phyloP scores from a whole-genome alignment of 2,888 invertebrate genomes.

The Leptinotarsa peninsularis region DNA sequence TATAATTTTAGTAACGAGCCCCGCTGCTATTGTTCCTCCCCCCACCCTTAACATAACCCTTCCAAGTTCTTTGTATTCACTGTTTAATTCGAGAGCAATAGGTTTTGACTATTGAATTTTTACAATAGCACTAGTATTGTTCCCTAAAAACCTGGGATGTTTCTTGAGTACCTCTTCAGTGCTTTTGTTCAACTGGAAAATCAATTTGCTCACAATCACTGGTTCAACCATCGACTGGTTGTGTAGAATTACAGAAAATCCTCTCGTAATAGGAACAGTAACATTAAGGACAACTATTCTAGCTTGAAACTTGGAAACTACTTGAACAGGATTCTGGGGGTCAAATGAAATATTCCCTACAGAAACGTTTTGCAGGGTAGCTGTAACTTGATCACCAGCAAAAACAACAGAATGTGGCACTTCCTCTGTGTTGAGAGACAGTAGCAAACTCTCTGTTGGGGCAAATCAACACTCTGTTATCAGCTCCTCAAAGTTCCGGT shows the following conservation, averaged over 20 bases:
- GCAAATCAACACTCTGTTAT: conserved; percentile 89
- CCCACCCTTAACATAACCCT: conserved; percentile 91
- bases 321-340: conserved; percentile 81
- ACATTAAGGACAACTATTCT: conserved; percentile 95
- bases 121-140: conserved; percentile 91
- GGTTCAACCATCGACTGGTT: conserved; percentile 94
- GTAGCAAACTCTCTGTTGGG: conserved; percentile 87
- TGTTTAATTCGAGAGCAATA: conserved; percentile 90
- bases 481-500: conserved; percentile 88
- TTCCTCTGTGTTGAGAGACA: conserved; percentile 79
- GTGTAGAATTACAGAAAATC: conserved; percentile 80
- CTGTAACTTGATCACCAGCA: conserved; percentile 92
- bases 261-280: conserved; percentile 89
- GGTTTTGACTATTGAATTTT: conserved; percentile 87
- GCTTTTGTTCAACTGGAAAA: conserved; percentile 88
- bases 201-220: conserved; percentile 86
- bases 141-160: conserved; percentile 88
- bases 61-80: conserved; percentile 93
- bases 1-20: conserved; percentile 84
- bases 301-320: conserved; percentile 86
- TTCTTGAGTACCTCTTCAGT: conserved; percentile 92
- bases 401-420: conserved; percentile 82
- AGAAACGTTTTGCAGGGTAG: conserved; percentile 86
- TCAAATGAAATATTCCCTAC: conserved; percentile 92
- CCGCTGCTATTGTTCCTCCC: conserved; percentile 96